Conservation (phyloP, 1,140 invertebrate genomes). For the Cherax quadricarinatus region DNA sequence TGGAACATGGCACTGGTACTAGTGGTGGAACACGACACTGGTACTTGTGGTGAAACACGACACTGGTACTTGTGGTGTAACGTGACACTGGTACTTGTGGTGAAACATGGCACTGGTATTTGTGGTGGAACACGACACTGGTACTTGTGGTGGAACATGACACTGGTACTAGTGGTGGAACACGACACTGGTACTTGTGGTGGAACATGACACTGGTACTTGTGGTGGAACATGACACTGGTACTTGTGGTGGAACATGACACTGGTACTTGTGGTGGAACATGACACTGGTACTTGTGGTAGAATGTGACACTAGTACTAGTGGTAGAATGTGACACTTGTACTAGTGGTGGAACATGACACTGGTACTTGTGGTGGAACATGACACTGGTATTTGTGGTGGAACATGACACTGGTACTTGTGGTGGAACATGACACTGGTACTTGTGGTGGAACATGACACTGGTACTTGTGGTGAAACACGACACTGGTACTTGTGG, state of each 20-base stretch:
- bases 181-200: no score
- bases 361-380: background rate
- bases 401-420: background rate
- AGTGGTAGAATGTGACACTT: background rate
- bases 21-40: background rate
- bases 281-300: background rate
- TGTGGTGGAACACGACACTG: background rate
- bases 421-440: background rate
- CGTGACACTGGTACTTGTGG: background rate
- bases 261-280: background rate
- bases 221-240: no score
- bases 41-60: background rate
- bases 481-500: background rate
- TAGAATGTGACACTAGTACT: background rate
- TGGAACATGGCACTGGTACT: background rate
- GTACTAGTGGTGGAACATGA: background rate
- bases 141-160: background rate
- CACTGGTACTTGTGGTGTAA: background rate
- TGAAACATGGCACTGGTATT: background rate
- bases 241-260: no score
- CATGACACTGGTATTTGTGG: background rate
- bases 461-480: background rate
- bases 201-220: no score
- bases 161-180: no score
- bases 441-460: background rate